A percentile compares a stretch with the other conserved stretches of the same genome.
These are phyloP conservation scores for Ptychobarbus kaznakovi DNA, from an alignment of 2,797 vertebrate species.

Conservation along the genomic window DNA sequence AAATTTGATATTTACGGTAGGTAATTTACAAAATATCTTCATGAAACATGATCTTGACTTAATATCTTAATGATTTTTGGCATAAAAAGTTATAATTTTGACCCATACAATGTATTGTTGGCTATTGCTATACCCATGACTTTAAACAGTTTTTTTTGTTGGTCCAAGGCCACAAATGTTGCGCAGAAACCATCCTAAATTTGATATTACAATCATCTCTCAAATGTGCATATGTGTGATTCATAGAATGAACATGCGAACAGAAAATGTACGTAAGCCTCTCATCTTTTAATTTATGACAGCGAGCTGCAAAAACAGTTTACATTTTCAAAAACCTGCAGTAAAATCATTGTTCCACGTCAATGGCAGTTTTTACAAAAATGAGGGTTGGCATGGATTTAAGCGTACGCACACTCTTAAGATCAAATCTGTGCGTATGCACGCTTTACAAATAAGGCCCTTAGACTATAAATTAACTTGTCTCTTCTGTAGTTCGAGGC, in stretches of 20 bases:
- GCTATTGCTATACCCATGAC: neutral
- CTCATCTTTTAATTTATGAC: too few relatives aligned
- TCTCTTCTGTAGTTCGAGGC: conserved; percentile 62
- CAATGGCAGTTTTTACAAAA: neutral
- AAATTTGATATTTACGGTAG: too few relatives aligned
- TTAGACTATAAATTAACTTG: neutral
- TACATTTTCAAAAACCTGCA: neutral
- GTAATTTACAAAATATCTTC: neutral
- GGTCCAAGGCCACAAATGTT: neutral
- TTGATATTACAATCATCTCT: neutral
- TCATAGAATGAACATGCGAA: neutral
- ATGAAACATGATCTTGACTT: too few relatives aligned
- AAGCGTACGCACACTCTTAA: too few relatives aligned
- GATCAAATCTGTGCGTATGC: neutral
- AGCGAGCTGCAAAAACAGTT: too few relatives aligned
- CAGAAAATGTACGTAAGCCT: neutral
- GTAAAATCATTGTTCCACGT: neutral
- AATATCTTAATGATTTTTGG: too few relatives aligned
- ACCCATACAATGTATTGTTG: neutral
- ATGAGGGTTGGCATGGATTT: neutral
- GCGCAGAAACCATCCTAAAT: neutral
- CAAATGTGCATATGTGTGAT: neutral
- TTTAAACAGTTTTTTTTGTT: too few relatives aligned
- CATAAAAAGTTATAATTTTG: too few relatives aligned
- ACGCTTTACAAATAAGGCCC: too few relatives aligned